Evolutionary conservation across 30 jellyfish, hydroid and myxozoan genomes (phyloP), one percentile per base, ranked within the genome.

Genomic region (Pseudorhiza aurosa): DNA sequence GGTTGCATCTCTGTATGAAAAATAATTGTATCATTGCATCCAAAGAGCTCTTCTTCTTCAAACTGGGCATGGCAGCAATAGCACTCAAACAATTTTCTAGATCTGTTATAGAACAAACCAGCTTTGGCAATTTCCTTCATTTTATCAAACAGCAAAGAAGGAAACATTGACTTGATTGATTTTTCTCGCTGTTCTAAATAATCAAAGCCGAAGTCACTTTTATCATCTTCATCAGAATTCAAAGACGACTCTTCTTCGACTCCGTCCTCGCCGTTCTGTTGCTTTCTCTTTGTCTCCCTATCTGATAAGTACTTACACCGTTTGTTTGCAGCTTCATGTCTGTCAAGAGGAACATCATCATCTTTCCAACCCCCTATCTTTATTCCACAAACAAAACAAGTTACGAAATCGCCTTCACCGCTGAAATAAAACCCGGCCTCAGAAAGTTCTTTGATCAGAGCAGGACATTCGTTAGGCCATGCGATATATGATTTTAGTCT

Each of bases 401-500:
- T 60, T 1, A 88, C 99, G 12, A 73, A 11, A 62, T 87, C 97
- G 28, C 43, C 44, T 29, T 10, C 58, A 4, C 96, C 96, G 10
- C 95, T 53, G 84, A 33, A 94, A 37, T 31, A 91, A 47, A 87
- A 88, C 17, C 99, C 99, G 0, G 99, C 99, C 72, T 94, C 99
- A 10, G 72, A 97, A 45, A 94, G 92, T 27, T 81, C 97, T 75
- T 94, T 94, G 43, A 94, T 83, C 63, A 28, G 68, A 1, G 39
- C 88, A 6, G 97, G 97, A 24, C 95, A 67, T 12, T 77, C 96
- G 11, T 29, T 33, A 42, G 99, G 97, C 97, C 96, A 88, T 15
- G 4, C 14, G 4, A 43, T 14, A 50, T 64, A 85, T 22, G 96
- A 17, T 25, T 58, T 32, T 57, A 85, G 55, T n/a, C 96, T 80